These are phyloP conservation scores for Urechis unicinctus DNA, from an alignment of 2,888 invertebrate species.

Conservation along the genomic window DNA sequence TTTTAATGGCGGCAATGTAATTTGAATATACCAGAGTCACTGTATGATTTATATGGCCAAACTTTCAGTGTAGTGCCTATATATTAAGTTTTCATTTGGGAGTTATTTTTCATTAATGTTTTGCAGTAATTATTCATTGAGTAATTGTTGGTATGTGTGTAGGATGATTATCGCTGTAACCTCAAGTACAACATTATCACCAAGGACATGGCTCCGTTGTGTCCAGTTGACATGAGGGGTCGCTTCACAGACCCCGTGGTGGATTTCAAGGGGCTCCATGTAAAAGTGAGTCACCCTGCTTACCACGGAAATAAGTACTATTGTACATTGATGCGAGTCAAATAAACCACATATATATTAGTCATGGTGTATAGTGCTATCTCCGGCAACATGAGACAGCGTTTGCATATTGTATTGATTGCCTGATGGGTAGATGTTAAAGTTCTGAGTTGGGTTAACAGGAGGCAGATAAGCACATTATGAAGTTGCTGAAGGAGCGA, in stretches of 20 bases:
- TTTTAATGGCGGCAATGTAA: background rate
- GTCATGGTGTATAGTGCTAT: no score
- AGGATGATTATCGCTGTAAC: conserved; percentile 85
- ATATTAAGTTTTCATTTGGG: no score
- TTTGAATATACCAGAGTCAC: no score
- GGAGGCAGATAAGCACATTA: conserved; percentile 93
- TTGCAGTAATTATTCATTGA: background rate
- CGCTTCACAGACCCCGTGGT: conserved; percentile 74
- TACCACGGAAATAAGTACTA: no score
- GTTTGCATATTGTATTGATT: background rate
- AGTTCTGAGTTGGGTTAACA: conserved; percentile 23
- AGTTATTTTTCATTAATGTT: no score
- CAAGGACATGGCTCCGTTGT: conserved; percentile 72
- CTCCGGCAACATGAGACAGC: no score
- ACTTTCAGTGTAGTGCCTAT: no score
- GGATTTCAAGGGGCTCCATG: conserved; percentile 84
- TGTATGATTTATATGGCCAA: no score
- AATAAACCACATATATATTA: no score
- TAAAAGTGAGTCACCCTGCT: conserved; percentile 68
- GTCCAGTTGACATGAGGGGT: conserved; percentile 91
- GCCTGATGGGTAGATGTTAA: background rate
- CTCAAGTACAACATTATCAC: conserved; percentile 69
- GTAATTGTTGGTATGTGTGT: background rate
- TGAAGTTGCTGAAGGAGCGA: conserved; percentile 69
- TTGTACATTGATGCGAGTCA: background rate